Base-by-base conservation (phyloP, 37 sponge, comb jelly and placozoan species). In the Amphimedon queenslandica region DNA sequence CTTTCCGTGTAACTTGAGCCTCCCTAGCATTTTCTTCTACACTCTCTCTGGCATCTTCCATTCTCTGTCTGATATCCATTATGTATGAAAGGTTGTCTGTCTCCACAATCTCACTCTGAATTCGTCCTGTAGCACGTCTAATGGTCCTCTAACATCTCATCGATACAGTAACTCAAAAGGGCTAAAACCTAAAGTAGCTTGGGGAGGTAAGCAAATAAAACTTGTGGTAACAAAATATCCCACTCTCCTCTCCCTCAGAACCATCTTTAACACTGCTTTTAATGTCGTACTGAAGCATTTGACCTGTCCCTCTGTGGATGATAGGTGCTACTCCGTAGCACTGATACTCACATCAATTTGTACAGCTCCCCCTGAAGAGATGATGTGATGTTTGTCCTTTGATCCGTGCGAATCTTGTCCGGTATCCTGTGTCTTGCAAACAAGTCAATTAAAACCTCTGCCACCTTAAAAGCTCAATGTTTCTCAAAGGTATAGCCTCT, bases 141-240 rank as follows among this genome's bases (percentile, higher is more conserved):
- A 64, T 8, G 76, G 79, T 55, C 86, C 86, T 30, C 78, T 64
- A 18, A 77, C 78, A 3, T 10, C 37, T 4, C 73, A 40, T 1
- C 85, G 72, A 77, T 69, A 85, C 55, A 85, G 36, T 29, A 85
- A 42, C 65, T 85, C 86, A 63, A 85, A 85, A 43, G 85, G 85
- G 21, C 71, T 58, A n/a, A 84, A 84, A 0, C 85, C 85, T 5
- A 67, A 32, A 29, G 75, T 63, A 10, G 69, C 75, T 34, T 84
- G 85, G 28, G 78, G 78, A 13, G 31, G 38, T 77, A 76, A 25
- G 85, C 85, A 77, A 84, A 84, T 6, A 84, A 66, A 1, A 84
- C 37, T 35, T 70, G 70, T 2, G 78, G 78, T 13, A 84, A 35
- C 4, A 72, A 18, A 37, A 47, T 40, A 40, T 84, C 83, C 83